Evolutionary conservation across 2,888 invertebrate species (phyloP).

Genomic region (Petrolisthes manimaculis): DNA sequence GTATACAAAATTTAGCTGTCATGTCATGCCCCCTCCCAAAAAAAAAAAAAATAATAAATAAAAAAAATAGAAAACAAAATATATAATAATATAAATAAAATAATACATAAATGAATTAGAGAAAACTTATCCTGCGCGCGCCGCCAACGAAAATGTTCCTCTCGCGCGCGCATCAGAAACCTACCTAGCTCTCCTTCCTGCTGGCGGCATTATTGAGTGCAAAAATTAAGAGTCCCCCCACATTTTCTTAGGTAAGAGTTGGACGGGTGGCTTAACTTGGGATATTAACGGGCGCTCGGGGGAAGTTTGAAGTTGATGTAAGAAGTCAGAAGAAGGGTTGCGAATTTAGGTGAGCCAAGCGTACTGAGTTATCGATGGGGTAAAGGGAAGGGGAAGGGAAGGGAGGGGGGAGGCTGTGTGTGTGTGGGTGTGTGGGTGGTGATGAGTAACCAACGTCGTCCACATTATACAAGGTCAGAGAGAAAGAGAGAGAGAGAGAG

Average conservation of each 20-base stretch:
- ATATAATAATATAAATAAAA: no score
- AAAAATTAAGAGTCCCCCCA: neutral
- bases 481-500: neutral
- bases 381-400: neutral
- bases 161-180: no score
- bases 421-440: neutral
- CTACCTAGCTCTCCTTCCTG: neutral
- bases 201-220: neutral
- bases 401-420: neutral
- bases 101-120: no score
- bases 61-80: no score
- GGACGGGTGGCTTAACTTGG: neutral
- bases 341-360: neutral
- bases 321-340: neutral
- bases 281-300: neutral
- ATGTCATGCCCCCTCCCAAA: no score
- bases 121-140: no score
- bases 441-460: neutral
- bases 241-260: neutral
- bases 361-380: no score
- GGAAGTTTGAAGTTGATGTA: neutral
- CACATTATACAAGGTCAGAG: neutral
- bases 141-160: no score
- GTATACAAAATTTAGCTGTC: no score
- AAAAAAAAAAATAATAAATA: no score